Conservation (phyloP, 1,140 invertebrate species). For the Hylaeus anthracinus region DNA sequence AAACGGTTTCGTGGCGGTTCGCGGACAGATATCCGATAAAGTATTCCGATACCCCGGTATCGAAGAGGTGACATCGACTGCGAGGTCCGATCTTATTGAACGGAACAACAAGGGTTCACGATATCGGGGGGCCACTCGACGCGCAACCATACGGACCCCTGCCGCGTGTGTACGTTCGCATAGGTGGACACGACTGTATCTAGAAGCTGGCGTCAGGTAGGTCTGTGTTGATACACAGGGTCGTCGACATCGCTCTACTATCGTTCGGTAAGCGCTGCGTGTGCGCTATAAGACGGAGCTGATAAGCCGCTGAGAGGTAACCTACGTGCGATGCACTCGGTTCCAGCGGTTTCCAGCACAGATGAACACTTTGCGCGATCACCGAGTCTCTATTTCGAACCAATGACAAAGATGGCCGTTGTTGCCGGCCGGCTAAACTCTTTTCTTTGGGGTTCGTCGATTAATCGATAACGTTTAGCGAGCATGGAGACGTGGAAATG, state of each 20-base stretch:
- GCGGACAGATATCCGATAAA: conserved; percentile 12
- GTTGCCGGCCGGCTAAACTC: too few species aligned
- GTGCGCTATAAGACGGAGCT: conserved; percentile 38
- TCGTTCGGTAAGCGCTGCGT: conserved; percentile 47
- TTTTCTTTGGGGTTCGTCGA: too few species aligned
- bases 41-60: background rate
- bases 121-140: background rate
- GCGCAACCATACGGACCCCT: too few species aligned
- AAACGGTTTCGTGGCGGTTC: background rate
- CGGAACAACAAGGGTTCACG: background rate
- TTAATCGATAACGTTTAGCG: too few species aligned
- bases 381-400: background rate
- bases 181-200: conserved; percentile 21
- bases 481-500: too few species aligned
- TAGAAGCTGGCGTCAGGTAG: conserved; percentile 57
- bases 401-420: background rate
- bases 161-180: background rate
- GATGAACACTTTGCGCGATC: background rate
- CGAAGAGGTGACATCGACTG: conserved; percentile 30
- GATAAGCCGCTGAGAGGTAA: conserved; percentile 56
- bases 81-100: conserved; percentile 2
- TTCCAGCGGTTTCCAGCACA: background rate
- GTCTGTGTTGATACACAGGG: conserved; percentile 48
- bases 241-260: conserved; percentile 53
- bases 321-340: conserved; percentile 51